Base-by-base conservation (phyloP, 2,888 invertebrate species). In the Phaedon cochleariae region DNA sequence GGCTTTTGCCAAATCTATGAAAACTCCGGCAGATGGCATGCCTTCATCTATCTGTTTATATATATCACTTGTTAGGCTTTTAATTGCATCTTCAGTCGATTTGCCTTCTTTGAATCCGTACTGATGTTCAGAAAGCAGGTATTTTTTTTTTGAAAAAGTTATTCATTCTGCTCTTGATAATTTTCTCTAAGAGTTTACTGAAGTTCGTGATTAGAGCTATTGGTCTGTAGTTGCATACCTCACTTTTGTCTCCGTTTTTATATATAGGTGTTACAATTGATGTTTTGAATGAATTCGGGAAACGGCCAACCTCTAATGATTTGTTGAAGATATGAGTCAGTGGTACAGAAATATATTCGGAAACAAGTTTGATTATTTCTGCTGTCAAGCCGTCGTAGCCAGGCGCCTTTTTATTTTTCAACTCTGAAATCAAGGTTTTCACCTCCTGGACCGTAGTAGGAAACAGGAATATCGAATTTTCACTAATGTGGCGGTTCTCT, bases 381-480 rank as follows among this genome's bases (percentile, higher is more conserved):
- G 59, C 29, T 48, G 5, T 34, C 3, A 52, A 9, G 21, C 15
- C 49, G 12, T 59, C 37, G 37, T 31, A 21, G 1, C 59, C 52
- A 18, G 59, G 26, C 6, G 59, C 15, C 26, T 59, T 59, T 46
- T 59, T 52, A 21, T 51, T 26, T 41, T 48, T 59, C 12, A 59
- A 26, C 29, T 51, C 15, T 6, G 48, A 31, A n/a, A 59, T 59
- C n/a, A 59, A 22, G 9, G 34, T 18, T 41, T 41, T 17, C 22
- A 59, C 17, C 52, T 52, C 17, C 2, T 15, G 34, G 34, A 37
- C 41, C 18, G 34, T 48, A 15, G 41, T n/a, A 17, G 59, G 59
- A 18, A 18, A 15, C 6, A 54, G 18, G 20, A 54, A 54, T 5
- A 54, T 31, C 1, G 34, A 34, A 5, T 34, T 9, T 17, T 34